phyloP scores from a whole-genome alignment of 2,888 invertebrate genomes.

The Sarcophaga subvicina region DNA sequence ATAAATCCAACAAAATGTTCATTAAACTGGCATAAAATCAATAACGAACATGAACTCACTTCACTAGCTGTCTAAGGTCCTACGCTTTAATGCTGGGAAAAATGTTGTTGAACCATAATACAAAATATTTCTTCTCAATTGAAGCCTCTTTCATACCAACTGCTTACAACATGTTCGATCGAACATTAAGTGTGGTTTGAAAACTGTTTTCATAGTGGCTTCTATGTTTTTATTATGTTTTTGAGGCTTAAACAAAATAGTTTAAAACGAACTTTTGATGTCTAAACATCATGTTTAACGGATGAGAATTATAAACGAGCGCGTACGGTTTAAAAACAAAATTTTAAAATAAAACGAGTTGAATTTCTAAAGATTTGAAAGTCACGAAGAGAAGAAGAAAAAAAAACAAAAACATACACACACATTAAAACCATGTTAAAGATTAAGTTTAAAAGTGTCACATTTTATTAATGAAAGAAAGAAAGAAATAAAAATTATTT shows the following conservation, averaged over 20 bases:
- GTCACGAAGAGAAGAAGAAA: background rate
- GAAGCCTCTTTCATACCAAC: background rate
- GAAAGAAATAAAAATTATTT: background rate
- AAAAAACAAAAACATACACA: too few relatives aligned
- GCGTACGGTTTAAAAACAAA: constrained; percentile 14
- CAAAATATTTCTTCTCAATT: background rate
- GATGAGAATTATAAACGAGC: constrained; percentile 40
- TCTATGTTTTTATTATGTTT: constrained; percentile 52
- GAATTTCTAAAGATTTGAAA: constrained; percentile 6
- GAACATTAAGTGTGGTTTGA: constrained; percentile 10
- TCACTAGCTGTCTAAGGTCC: background rate
- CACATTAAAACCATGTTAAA: background rate
- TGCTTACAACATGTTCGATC: background rate
- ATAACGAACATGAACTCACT: background rate
- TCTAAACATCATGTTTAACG: constrained; percentile 65
- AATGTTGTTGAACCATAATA: background rate
- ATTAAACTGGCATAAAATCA: constrained; percentile 46
- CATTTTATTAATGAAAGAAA: background rate
- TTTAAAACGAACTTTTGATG: constrained; percentile 74
- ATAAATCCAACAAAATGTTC: constrained; percentile 36
- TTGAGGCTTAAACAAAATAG: constrained; percentile 70
- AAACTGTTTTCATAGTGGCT: background rate
- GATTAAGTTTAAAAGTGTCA: constrained; percentile 39
- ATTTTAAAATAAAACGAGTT: background rate
- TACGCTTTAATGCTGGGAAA: background rate